Percentiles rank a stretch among this genome's conserved stretches.
Conservation (phyloP, 2,113 vertebrate species). For the Cephalophus harveyi region DNA sequence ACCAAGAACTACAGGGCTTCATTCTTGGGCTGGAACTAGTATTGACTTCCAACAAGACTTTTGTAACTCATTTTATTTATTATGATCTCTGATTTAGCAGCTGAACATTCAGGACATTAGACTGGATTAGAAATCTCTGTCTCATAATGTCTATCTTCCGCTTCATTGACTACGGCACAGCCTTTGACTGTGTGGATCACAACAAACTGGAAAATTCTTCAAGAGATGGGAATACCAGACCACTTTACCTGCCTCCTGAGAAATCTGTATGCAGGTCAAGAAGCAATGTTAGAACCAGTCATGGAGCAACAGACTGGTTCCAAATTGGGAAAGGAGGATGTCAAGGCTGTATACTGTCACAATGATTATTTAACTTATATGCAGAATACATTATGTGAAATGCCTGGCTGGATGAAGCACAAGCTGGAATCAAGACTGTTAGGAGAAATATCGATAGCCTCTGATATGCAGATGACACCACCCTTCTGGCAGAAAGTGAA, state of each 20-base stretch:
- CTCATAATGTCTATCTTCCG: background rate
- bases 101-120: background rate
- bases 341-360: background rate
- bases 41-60: background rate
- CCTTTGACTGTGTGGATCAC: background rate
- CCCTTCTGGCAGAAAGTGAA: background rate
- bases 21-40: background rate
- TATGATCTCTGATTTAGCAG: background rate
- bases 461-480: background rate
- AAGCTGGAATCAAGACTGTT: background rate
- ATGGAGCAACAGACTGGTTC: background rate
- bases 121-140: background rate
- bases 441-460: background rate
- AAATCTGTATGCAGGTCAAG: background rate
- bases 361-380: background rate
- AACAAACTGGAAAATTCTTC: background rate
- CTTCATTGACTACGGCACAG: background rate
- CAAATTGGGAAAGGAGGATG: background rate
- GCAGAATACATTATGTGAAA: background rate
- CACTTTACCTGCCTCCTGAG: background rate
- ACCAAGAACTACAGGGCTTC: background rate
- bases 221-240: background rate
- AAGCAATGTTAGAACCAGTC: background rate
- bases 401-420: background rate
- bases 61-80: background rate